Conservation (phyloP, 2,113 vertebrate species). For the Xiphophorus hellerii region DNA sequence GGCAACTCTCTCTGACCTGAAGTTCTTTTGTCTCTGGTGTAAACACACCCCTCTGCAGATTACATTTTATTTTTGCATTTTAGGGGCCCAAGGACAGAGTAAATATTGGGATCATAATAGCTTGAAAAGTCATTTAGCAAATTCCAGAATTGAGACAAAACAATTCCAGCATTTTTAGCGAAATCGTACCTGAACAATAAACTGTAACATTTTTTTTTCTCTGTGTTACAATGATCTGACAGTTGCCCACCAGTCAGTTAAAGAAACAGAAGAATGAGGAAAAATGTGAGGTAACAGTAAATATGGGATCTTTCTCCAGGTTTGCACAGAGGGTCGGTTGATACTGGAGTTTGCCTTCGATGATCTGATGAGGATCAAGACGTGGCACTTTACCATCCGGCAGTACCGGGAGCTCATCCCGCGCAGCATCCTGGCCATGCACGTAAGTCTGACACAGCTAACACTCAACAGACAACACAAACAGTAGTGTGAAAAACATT, state of each 20-base stretch:
- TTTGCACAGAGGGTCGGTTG: constrained; percentile 97
- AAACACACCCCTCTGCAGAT: constrained; percentile 76
- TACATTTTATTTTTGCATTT: constrained; percentile 74
- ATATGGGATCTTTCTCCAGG: constrained; percentile 81
- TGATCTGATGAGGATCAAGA: constrained; percentile 99
- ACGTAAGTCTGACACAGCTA: constrained; percentile 84
- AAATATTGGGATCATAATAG: constrained; percentile 61
- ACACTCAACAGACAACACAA: constrained; percentile 4
- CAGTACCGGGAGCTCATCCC: constrained; percentile 98
- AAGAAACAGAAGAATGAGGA: constrained; percentile 11
- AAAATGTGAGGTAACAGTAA: constrained; percentile 24
- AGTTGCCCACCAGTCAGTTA: constrained; percentile 3
- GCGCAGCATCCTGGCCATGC: constrained; percentile 98
- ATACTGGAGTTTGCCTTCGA: constrained; percentile 99
- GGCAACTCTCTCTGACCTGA: constrained; percentile 90
- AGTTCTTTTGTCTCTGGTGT: constrained; percentile 83
- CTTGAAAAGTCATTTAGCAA: constrained; percentile 54
- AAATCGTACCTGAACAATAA: constrained; percentile 48
- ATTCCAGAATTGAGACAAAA: constrained; percentile 55
- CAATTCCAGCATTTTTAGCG: constrained; percentile 37
- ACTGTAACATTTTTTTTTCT: constrained; percentile 32
- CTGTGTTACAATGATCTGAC: constrained; percentile 26
- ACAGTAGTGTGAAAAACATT: neutral
- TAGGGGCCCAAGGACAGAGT: constrained; percentile 65
- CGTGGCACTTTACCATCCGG: constrained; percentile 99